Conservation (phyloP, 2,888 invertebrate species). For the Rhagonycha lutea region DNA sequence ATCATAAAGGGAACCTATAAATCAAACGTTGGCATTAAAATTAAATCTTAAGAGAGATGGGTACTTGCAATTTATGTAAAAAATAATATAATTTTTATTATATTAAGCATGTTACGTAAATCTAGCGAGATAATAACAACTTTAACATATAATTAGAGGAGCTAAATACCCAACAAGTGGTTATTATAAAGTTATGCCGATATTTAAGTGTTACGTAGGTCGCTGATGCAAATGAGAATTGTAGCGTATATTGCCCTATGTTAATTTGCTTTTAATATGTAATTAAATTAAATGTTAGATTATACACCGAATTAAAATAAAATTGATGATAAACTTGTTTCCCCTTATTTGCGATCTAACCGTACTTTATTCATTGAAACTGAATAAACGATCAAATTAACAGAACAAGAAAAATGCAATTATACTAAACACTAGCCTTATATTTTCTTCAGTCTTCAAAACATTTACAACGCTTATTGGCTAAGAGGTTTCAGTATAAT, state of each 20-base stretch:
- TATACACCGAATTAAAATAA: neutral
- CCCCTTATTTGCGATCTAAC: neutral
- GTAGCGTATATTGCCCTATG: conserved; percentile 19
- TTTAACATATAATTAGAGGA: conserved; percentile 12
- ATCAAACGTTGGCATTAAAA: neutral
- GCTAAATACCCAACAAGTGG: conserved; percentile 16
- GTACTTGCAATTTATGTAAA: neutral
- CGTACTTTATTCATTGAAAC: neutral
- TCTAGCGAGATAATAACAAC: conserved; percentile 11
- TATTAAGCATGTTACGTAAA: conserved; percentile 12
- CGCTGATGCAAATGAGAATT: conserved; percentile 15
- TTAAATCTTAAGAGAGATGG: neutral
- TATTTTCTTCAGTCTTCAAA: too few species aligned
- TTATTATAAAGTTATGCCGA: conserved; percentile 20
- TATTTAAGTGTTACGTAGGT: conserved; percentile 14
- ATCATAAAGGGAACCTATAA: neutral
- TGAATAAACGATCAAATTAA: neutral
- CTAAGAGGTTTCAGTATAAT: too few species aligned
- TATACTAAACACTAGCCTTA: neutral
- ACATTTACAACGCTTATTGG: too few species aligned
- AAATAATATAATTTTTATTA: conserved; percentile 13
- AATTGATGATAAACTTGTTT: neutral
- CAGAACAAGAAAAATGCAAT: neutral
- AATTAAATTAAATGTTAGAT: conserved; percentile 16
- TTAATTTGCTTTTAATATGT: conserved; percentile 10